These are phyloP conservation scores for Drosophila kuntzei DNA, from an alignment of 2,888 invertebrate genomes.

Conservation along the genomic window DNA sequence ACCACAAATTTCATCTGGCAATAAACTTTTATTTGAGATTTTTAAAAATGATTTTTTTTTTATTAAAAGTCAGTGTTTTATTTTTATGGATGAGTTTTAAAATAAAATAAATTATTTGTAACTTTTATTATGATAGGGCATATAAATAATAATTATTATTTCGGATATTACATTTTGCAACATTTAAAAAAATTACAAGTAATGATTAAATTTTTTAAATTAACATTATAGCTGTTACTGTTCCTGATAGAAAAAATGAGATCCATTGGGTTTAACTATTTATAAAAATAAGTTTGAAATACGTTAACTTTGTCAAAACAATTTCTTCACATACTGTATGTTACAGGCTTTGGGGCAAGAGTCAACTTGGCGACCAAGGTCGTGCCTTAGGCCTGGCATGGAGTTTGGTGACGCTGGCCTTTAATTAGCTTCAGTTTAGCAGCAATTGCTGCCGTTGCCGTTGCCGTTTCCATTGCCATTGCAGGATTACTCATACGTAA, in stretches of 20 bases:
- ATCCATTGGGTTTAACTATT: not conserved
- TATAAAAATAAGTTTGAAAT: not conserved
- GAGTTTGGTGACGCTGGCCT: conserved; percentile 67
- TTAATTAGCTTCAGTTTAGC: conserved; percentile 70
- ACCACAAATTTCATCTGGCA: too few relatives aligned
- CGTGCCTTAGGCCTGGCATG: conserved; percentile 56
- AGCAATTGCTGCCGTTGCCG: conserved; percentile 22
- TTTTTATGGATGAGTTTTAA: too few relatives aligned
- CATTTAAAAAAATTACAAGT: too few relatives aligned
- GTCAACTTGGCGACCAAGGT: conserved; percentile 57
- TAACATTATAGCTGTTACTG: too few relatives aligned
- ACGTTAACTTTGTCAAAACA: not conserved
- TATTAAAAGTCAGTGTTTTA: too few relatives aligned
- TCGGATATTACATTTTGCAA: too few relatives aligned
- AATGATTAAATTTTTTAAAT: too few relatives aligned
- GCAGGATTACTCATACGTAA: conserved; percentile 72
- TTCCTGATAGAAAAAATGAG: not conserved
- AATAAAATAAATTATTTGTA: too few relatives aligned
- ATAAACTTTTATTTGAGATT: too few relatives aligned
- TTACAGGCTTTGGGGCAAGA: conserved; percentile 14
- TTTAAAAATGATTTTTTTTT: too few relatives aligned
- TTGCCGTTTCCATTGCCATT: conserved; percentile 12
- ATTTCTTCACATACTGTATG: not conserved
- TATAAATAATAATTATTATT: too few relatives aligned
- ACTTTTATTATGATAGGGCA: too few relatives aligned